Evolutionary conservation across 2,797 vertebrate species (phyloP).

Genomic region (Tenualosa thibaudeaui): DNA sequence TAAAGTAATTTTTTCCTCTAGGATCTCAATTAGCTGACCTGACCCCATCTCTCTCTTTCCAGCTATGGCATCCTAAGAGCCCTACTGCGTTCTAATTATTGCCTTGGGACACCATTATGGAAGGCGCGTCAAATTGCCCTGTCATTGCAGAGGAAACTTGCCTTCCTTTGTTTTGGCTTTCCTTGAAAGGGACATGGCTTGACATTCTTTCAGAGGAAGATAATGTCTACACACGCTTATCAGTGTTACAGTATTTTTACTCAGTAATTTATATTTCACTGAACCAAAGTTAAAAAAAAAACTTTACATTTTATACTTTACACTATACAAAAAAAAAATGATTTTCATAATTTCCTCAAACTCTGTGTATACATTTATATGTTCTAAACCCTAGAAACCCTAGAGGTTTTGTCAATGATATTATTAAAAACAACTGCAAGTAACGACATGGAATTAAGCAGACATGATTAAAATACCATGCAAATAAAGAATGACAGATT

Average conservation of each 20-base stretch:
- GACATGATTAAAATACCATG: background rate
- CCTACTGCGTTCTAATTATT: constrained; percentile 34
- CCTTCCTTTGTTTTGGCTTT: constrained; percentile 42
- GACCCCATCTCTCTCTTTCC: constrained; percentile 55
- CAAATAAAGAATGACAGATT: background rate
- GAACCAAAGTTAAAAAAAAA: too few relatives aligned
- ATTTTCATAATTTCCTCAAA: background rate
- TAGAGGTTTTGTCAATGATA: background rate
- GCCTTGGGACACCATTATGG: constrained; percentile 60
- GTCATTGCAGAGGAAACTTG: constrained; percentile 51
- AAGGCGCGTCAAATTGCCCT: constrained; percentile 55
- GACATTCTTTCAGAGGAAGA: constrained; percentile 22
- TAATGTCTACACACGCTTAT: background rate
- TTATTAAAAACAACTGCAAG: background rate
- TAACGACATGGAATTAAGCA: background rate
- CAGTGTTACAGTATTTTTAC: background rate
- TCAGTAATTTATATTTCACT: background rate
- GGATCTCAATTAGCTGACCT: constrained; percentile 29
- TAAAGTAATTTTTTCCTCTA: constrained; percentile 66
- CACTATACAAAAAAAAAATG: background rate
- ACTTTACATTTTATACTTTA: background rate
- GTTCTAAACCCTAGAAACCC: background rate
- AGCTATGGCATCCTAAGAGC: constrained; percentile 46
- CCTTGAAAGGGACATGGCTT: constrained; percentile 47
- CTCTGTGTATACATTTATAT: too few relatives aligned